A percentile compares a stretch with the other conserved stretches of the same genome.
These are phyloP conservation scores for Megathymus violae DNA, from an alignment of 1,140 invertebrate genomes.

Conservation along the genomic window DNA sequence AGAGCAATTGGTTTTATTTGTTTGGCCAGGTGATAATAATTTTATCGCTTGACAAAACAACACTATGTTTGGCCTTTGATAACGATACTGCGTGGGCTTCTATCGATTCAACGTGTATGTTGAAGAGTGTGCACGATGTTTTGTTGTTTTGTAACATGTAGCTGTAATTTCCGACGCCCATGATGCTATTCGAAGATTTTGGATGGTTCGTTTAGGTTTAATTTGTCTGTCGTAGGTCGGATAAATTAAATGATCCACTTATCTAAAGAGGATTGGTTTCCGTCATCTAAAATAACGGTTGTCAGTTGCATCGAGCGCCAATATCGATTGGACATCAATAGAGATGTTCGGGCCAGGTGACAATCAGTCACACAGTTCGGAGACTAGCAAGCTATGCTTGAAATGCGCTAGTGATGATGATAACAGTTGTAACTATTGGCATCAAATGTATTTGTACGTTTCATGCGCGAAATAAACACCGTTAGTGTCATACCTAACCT, in stretches of 20 bases:
- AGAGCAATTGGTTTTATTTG: constrained; percentile 22
- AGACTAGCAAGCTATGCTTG: constrained; percentile 27
- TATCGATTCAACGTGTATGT: constrained; percentile 13
- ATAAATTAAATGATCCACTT: no score
- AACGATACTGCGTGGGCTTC: constrained; percentile 14
- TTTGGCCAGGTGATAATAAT: constrained; percentile 38
- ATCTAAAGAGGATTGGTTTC: no score
- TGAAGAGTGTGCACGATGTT: neutral
- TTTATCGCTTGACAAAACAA: constrained; percentile 27
- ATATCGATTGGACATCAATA: constrained; percentile 25
- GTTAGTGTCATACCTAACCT: no score
- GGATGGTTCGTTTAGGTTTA: no score
- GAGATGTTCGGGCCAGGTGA: constrained; percentile 30
- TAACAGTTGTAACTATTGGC: constrained; percentile 16
- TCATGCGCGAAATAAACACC: no score
- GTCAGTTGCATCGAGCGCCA: no score
- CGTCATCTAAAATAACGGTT: no score
- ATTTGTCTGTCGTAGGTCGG: no score
- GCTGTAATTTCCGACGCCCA: neutral
- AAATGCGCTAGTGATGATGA: constrained; percentile 22
- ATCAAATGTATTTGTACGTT: no score
- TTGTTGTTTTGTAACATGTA: no score
- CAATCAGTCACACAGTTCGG: constrained; percentile 20
- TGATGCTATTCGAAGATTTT: no score
- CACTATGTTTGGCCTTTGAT: constrained; percentile 13